Evolutionary conservation across 2,113 vertebrate species (phyloP).

Genomic region (Sminthopsis crassicaudata): DNA sequence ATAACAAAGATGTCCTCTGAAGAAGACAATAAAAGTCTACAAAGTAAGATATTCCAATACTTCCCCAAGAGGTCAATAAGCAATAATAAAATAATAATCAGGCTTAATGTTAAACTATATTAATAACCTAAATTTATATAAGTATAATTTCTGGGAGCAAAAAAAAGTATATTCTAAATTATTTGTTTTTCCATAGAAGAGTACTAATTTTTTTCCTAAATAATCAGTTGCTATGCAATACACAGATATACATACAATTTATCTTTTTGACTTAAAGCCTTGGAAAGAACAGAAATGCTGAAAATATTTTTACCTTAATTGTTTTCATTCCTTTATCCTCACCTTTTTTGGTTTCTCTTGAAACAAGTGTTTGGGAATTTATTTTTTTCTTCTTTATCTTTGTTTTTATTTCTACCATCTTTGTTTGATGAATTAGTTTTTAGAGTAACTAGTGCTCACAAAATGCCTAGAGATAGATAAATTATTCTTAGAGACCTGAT

Average conservation of each 20-base stretch:
- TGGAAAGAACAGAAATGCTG: neutral
- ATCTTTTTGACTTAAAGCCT: neutral
- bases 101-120: neutral
- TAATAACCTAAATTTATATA: neutral
- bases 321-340: neutral
- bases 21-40: neutral
- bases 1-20: neutral
- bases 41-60: neutral
- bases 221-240: neutral
- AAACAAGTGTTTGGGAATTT: neutral
- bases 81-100: neutral
- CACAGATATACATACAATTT: neutral
- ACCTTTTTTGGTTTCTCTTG: slow-evolving; percentile 1
- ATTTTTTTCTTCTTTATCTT: slow-evolving; percentile 3
- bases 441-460: neutral
- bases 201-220: slow-evolving; percentile 5
- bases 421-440: slow-evolving; percentile 4
- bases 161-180: neutral
- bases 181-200: neutral
- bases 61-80: neutral
- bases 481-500: neutral
- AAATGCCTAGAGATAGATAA: neutral
- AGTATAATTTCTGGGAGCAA: neutral
- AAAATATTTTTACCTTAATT: neutral
- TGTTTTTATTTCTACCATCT: neutral